Percentiles rank a stretch among this genome's conserved stretches.
Conservation (phyloP, 2,888 invertebrate genomes). For the Anoplius nigerrimus region DNA sequence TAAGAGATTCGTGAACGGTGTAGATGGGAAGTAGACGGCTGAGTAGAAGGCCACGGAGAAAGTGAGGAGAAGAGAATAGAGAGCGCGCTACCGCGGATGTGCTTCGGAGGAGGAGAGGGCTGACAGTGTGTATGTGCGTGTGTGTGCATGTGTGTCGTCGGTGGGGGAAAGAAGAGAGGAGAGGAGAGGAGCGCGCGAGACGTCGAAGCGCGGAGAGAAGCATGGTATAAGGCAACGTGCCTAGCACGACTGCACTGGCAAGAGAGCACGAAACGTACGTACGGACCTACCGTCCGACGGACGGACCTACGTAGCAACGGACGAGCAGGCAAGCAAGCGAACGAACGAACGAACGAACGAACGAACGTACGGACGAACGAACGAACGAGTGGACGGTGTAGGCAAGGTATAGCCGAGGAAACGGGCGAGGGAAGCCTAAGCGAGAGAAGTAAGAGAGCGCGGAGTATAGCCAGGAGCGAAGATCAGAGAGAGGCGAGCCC, state of each 20-base stretch:
- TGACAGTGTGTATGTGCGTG: not conserved
- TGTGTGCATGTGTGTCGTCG: not conserved
- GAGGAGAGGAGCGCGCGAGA: constrained; percentile 14
- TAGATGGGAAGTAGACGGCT: constrained; percentile 3
- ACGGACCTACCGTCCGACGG: constrained; percentile 27
- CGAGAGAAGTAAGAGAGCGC: constrained; percentile 46
- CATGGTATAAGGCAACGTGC: constrained; percentile 59
- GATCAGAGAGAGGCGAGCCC: constrained; percentile 71
- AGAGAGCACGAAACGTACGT: constrained; percentile 31
- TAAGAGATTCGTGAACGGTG: too few relatives aligned
- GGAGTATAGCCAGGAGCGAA: constrained; percentile 46
- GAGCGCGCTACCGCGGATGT: not conserved
- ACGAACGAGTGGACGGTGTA: constrained; percentile 33
- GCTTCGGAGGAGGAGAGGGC: constrained; percentile 3
- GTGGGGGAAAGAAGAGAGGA: not conserved
- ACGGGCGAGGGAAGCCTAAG: constrained; percentile 41
- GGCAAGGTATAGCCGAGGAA: constrained; percentile 34
- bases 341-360: constrained; percentile 33
- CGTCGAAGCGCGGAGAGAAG: constrained; percentile 16
- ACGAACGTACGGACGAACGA: constrained; percentile 27
- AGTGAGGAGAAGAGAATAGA: not conserved
- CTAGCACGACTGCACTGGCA: constrained; percentile 55
- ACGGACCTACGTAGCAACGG: constrained; percentile 24
- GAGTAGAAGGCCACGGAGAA: constrained; percentile 38
- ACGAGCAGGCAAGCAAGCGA: constrained; percentile 28